phyloP scores from a whole-genome alignment of 2,797 vertebrate genomes.

The Leptoclinus maculatus region DNA sequence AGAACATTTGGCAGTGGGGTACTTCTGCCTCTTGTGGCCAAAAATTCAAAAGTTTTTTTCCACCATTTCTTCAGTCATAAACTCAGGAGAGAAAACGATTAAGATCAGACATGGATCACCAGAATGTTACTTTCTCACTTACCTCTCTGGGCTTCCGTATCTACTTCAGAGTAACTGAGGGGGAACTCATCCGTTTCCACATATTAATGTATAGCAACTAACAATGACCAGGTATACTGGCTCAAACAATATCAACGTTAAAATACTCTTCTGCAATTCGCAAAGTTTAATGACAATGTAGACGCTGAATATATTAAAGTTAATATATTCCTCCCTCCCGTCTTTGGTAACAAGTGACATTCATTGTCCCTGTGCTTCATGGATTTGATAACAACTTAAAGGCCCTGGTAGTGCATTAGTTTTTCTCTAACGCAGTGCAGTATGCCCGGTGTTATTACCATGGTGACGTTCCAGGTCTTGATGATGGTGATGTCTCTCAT shows the following conservation, averaged over 20 bases:
- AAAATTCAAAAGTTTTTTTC: neutral
- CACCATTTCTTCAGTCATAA: neutral
- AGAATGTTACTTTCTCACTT: neutral
- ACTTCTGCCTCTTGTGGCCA: neutral
- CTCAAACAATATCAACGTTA: neutral
- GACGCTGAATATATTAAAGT: neutral
- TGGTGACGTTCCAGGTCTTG: slow-evolving; percentile 91
- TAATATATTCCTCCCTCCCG: neutral
- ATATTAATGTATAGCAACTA: neutral
- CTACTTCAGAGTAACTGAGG: neutral
- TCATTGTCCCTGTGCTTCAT: neutral
- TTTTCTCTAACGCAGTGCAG: neutral
- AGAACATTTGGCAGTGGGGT: neutral
- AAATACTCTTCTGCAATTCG: neutral
- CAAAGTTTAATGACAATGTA: neutral
- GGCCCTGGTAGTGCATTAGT: too few species aligned
- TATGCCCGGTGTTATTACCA: slow-evolving; percentile 76
- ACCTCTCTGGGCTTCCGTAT: neutral
- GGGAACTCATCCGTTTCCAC: neutral
- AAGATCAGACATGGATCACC: neutral
- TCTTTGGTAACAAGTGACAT: neutral
- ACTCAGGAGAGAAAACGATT: too few species aligned
- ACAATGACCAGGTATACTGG: neutral
- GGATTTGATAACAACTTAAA: neutral
- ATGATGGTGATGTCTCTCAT: slow-evolving; percentile 91